These are phyloP conservation scores for Globodera ellingtonae DNA, from an alignment of 1,140 invertebrate species.

Conservation along the genomic window DNA sequence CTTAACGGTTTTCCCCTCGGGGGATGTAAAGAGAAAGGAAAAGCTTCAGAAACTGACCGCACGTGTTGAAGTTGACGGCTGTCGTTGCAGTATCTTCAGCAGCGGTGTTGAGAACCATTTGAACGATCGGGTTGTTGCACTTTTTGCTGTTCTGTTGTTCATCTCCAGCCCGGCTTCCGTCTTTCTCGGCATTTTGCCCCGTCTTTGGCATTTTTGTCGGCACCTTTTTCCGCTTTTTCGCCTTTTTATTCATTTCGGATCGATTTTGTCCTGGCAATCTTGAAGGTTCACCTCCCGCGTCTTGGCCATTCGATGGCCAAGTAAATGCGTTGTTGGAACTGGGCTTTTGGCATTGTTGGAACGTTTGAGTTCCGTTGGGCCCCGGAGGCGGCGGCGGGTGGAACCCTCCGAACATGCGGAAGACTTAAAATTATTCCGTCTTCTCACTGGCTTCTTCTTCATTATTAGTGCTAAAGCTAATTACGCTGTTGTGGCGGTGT, in stretches of 20 bases:
- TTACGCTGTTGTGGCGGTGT: background rate
- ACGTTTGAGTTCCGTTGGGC: background rate
- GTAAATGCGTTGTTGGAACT: background rate
- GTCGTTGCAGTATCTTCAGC: background rate
- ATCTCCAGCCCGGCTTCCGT: too few species aligned
- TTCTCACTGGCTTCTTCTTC: too few species aligned
- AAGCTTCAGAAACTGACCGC: background rate
- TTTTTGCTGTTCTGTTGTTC: too few species aligned
- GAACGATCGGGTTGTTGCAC: slow-evolving; percentile 30
- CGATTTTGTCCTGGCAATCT: background rate
- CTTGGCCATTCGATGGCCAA: background rate
- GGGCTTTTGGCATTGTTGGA: background rate
- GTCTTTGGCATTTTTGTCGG: background rate
- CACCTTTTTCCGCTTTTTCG: background rate
- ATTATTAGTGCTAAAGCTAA: background rate
- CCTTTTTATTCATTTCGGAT: background rate
- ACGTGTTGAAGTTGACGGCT: slow-evolving; percentile 8
- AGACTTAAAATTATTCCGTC: background rate
- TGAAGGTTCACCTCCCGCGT: background rate
- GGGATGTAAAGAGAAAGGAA: too few species aligned
- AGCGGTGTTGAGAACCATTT: slow-evolving; percentile 18
- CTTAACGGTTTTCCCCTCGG: background rate
- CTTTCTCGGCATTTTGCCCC: background rate
- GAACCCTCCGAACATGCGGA: background rate
- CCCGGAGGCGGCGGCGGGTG: background rate